These are phyloP conservation scores for Nomada goodeniana DNA, from an alignment of 2,888 invertebrate genomes.

Conservation along the genomic window DNA sequence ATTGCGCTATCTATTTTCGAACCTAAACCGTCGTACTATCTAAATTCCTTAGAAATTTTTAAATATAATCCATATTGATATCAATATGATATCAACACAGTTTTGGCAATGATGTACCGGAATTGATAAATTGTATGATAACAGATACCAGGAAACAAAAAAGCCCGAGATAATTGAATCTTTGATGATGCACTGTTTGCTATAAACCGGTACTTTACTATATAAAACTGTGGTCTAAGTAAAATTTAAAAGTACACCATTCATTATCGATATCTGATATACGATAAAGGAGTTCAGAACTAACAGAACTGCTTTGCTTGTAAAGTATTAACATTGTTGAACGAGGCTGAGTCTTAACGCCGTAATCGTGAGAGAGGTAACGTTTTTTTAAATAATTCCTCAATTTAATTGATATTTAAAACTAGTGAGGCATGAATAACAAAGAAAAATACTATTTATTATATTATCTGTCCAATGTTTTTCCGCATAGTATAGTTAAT, in stretches of 20 bases:
- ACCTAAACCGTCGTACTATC: no score
- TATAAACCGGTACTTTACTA: conserved; percentile 1
- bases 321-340: neutral
- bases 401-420: neutral
- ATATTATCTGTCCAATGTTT: no score
- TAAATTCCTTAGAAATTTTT: no score
- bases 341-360: neutral
- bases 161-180: neutral
- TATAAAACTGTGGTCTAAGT: conserved; percentile 16
- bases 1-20: no score
- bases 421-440: no score
- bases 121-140: conserved; percentile 11
- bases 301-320: neutral
- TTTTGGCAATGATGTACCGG: neutral
- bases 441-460: no score
- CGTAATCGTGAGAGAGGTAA: neutral
- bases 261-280: neutral
- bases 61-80: no score
- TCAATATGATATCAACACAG: no score
- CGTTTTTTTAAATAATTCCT: neutral
- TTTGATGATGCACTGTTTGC: conserved; percentile 1
- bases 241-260: neutral
- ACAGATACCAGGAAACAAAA: neutral
- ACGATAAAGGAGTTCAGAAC: neutral
- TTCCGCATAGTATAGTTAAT: no score